Conservation (phyloP, 1,140 invertebrate genomes). For the Aphis gossypii region DNA sequence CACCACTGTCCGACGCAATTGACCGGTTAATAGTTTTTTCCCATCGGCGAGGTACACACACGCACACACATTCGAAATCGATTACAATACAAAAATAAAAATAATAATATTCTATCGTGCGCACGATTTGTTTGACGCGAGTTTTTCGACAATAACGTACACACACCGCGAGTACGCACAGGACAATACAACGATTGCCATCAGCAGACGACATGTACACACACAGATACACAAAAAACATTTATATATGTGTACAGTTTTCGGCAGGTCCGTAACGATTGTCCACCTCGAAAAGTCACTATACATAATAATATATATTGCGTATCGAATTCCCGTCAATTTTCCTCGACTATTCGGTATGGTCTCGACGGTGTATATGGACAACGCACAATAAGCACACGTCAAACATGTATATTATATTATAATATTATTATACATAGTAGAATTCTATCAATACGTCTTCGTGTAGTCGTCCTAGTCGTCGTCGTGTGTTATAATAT, state of each 20-base stretch:
- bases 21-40: slow-evolving; percentile 57
- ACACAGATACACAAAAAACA: no score
- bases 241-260: background rate
- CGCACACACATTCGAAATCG: slow-evolving; percentile 40
- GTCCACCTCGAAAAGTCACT: background rate
- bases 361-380: no score
- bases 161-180: background rate
- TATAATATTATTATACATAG: background rate
- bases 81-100: slow-evolving; percentile 47
- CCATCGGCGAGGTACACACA: background rate
- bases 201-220: background rate
- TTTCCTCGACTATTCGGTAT: background rate
- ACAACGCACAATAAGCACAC: background rate
- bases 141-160: slow-evolving; percentile 45
- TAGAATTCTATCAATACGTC: background rate
- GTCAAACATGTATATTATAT: background rate
- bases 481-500: background rate
- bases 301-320: background rate
- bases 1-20: background rate
- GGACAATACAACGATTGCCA: background rate
- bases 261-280: background rate
- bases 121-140: slow-evolving; percentile 29
- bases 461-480: background rate
- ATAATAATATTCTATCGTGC: slow-evolving; percentile 23
- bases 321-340: slow-evolving; percentile 41